Evolutionary conservation across 2,113 vertebrate species (phyloP), one percentile per base, ranked within the genome.

Genomic region (Semicossyphus pulcher): DNA sequence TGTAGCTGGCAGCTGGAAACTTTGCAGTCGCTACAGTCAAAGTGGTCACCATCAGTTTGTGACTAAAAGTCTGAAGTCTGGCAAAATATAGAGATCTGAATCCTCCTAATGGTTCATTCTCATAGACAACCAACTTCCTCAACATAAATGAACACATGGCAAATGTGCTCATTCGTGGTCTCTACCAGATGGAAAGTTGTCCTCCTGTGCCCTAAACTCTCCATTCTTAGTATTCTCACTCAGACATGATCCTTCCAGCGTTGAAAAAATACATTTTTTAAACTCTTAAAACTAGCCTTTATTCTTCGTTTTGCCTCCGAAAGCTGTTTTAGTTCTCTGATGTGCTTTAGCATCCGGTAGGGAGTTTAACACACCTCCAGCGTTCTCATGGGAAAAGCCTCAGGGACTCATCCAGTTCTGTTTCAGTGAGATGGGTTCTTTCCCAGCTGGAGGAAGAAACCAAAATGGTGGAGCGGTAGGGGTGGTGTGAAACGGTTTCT

Each of bases 221-320:
- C 31, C 65, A 6, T 23, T 25, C 25, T 72, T 4, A 4, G 41
- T 56, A n/a, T 45, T 67, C 28, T 63, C 64, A 10, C 48, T 59
- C 71, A n/a, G 4, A 58, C 49, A 3, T 39, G 15, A 44, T 69
- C 61, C 69, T 10, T 77, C 83, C 63, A 72, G 57, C 14, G 6
- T 39, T 88, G 86, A 89, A 91, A 91, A 92, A 91, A 91, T 89
- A 89, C 71, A 48, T 75, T 81, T 80, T 70, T 67, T 26, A 44
- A 72, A 79, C 25, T 75, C 57, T 81, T 64, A 79, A 88, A 90
- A 87, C 42, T 69, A 81, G 26, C 42, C 25, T 79, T 76, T 60
- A 39, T 62, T 71, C 70, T 73, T 47, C 75, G 61, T 74, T 66
- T 68, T 63, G 63, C 75, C 57, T 69, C 71, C 41, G 48, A 51